These are phyloP conservation scores for Reticulitermes speratus DNA, from an alignment of 1,140 invertebrate genomes.

Conservation along the genomic window DNA sequence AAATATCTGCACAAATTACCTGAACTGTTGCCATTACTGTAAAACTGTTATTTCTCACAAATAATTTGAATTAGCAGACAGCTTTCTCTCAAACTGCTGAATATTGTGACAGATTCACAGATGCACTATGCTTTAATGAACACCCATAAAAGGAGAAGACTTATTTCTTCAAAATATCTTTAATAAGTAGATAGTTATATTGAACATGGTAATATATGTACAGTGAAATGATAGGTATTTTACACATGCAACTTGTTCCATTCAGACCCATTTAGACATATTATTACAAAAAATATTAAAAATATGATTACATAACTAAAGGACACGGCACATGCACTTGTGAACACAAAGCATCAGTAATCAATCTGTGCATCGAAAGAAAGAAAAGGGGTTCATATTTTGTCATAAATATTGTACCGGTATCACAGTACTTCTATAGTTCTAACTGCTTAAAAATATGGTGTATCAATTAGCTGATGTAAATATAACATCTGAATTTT, in stretches of 20 bases:
- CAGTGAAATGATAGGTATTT: constrained; percentile 5
- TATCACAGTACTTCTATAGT: constrained; percentile 1
- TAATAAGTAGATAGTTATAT: constrained; percentile 4
- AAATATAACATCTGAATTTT: too few species aligned
- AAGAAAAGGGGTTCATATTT: background rate
- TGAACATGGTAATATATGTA: constrained; percentile 2
- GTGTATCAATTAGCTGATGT: background rate
- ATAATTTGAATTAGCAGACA: too few species aligned
- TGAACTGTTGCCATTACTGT: too few species aligned
- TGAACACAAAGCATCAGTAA: background rate
- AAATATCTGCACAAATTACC: too few species aligned
- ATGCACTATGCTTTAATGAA: background rate
- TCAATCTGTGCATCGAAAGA: background rate
- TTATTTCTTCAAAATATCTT: background rate
- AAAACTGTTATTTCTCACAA: too few species aligned
- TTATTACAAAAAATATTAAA: constrained; percentile 8
- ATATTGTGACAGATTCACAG: too few species aligned
- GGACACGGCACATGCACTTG: background rate
- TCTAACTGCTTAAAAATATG: background rate
- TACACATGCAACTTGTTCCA: constrained; percentile 12
- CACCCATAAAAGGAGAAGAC: background rate
- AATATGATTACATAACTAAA: constrained; percentile 14
- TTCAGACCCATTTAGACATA: constrained; percentile 10
- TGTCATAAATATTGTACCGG: background rate
- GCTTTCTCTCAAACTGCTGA: too few species aligned